Conservation (phyloP, 1,140 invertebrate genomes). For the Acromyrmex heyeri region DNA sequence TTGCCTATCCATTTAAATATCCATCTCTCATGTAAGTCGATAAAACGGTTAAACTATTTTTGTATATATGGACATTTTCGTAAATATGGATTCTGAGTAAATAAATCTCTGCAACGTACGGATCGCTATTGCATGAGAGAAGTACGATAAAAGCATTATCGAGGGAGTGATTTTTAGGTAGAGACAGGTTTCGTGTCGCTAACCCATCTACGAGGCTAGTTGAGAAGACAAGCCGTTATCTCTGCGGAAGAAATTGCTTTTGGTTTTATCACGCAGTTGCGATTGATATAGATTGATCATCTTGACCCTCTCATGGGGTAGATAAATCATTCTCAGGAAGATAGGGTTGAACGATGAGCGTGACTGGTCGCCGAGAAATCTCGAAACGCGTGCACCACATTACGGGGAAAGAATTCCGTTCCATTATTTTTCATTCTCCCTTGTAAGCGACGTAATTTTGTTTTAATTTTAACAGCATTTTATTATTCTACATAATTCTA, state of each 20-base stretch:
- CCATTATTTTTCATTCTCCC: constrained; percentile 23
- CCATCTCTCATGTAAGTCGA: not conserved
- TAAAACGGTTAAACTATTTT: constrained; percentile 1
- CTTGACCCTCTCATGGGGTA: constrained; percentile 21
- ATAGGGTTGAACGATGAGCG: constrained; percentile 15
- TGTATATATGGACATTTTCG: constrained; percentile 5
- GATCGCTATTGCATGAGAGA: not conserved
- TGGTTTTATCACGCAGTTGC: constrained; percentile 63
- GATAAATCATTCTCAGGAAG: constrained; percentile 66
- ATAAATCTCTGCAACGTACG: constrained; percentile 6
- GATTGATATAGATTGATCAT: constrained; percentile 76
- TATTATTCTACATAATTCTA: not conserved
- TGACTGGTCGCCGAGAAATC: constrained; percentile 40
- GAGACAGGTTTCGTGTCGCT: constrained; percentile 25
- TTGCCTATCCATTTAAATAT: not conserved
- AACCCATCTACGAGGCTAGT: constrained; percentile 19
- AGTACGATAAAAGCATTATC: not conserved
- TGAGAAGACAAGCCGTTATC: constrained; percentile 65
- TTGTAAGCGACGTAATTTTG: constrained; percentile 18
- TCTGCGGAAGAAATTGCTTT: constrained; percentile 68
- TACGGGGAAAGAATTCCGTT: constrained; percentile 18
- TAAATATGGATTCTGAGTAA: constrained; percentile 9
- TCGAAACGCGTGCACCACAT: constrained; percentile 50
- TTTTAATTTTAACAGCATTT: constrained; percentile 14
- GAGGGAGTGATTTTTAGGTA: constrained; percentile 21